phyloP scores from a whole-genome alignment of 2,797 vertebrate species.

The Sebastes oblongus region DNA sequence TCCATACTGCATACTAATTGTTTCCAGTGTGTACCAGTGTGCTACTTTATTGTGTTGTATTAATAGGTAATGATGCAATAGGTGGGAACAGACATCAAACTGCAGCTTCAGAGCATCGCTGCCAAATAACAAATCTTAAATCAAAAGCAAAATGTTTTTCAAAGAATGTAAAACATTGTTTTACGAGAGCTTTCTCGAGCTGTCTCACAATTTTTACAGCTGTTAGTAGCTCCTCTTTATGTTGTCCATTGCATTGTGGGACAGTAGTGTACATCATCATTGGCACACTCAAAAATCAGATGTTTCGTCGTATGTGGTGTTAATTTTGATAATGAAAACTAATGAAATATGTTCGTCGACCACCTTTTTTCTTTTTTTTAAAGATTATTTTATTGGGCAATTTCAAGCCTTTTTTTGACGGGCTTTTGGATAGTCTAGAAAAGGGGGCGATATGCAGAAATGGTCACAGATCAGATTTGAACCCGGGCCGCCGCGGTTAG shows the following conservation, averaged over 20 bases:
- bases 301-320: background rate
- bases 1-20: background rate
- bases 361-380: no score
- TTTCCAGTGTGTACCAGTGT: background rate
- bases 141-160: background rate
- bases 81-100: background rate
- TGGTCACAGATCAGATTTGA: no score
- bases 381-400: no score
- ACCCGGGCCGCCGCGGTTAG: no score
- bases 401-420: no score
- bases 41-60: background rate
- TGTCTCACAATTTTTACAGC: background rate
- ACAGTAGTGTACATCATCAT: no score
- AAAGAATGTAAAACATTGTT: background rate
- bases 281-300: background rate
- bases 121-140: background rate
- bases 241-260: background rate
- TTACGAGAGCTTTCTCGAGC: background rate
- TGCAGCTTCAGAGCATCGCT: background rate
- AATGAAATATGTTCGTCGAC: no score
- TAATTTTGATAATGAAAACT: no score
- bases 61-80: background rate
- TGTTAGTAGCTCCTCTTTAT: background rate
- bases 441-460: no score
- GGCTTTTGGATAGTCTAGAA: no score